Evolutionary conservation across 2,113 vertebrate species (phyloP).

Genomic region (Ageneiosus marmoratus): DNA sequence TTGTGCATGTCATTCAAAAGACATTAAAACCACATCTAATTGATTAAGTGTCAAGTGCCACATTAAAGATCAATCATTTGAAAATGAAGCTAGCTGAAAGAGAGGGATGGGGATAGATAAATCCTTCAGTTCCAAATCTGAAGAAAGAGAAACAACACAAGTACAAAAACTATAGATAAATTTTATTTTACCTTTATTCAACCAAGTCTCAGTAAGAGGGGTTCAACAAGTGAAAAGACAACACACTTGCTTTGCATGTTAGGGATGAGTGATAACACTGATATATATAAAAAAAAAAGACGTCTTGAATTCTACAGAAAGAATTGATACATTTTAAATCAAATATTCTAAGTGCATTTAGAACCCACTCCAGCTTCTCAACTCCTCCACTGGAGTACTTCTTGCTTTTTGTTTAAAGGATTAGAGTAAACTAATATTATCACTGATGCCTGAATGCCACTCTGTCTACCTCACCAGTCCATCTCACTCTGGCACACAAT

Average conservation of each 20-base stretch:
- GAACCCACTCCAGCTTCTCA: neutral
- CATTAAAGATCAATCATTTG: conserved; percentile 42
- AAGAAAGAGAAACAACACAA: neutral
- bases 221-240: no score
- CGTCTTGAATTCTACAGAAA: neutral
- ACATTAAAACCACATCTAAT: conserved; percentile 39
- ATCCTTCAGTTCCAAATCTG: conserved; percentile 8
- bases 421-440: neutral
- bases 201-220: neutral
- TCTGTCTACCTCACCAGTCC: neutral
- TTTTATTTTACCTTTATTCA: neutral
- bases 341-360: neutral
- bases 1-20: conserved; percentile 22
- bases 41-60: conserved; percentile 32
- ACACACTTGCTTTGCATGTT: neutral
- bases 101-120: neutral
- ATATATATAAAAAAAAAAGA: neutral
- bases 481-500: neutral
- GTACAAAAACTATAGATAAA: neutral
- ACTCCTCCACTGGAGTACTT: neutral
- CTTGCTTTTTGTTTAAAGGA: neutral
- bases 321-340: neutral
- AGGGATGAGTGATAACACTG: neutral
- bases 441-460: neutral
- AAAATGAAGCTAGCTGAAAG: conserved; percentile 31